A percentile compares a stretch with the other conserved stretches of the same genome.
These are phyloP conservation scores for Strongylocentrotus purpuratus DNA, from an alignment of 35 echinoderm and acorn worm genomes.

Conservation along the genomic window DNA sequence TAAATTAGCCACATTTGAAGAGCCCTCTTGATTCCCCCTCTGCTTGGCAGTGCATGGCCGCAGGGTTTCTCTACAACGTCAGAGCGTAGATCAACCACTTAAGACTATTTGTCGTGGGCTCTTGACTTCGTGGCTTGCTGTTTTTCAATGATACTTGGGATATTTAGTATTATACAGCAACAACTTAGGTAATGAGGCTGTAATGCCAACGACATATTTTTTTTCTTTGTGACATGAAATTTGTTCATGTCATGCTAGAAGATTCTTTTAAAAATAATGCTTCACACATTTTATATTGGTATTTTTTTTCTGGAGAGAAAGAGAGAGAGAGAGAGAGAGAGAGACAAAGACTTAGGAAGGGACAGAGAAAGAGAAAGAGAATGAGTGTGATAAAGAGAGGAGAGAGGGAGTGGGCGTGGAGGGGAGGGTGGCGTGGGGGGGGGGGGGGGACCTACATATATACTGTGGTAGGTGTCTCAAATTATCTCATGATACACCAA, in stretches of 20 bases:
- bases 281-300: neutral
- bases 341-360: too few species aligned
- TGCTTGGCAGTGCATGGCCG: neutral
- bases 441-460: too few species aligned
- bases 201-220: neutral
- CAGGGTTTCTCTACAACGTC: neutral
- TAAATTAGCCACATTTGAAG: slow-evolving; percentile 29
- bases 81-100: slow-evolving; percentile 29
- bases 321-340: neutral
- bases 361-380: too few species aligned
- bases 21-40: slow-evolving; percentile 23
- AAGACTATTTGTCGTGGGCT: slow-evolving; percentile 25
- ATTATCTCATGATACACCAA: too few species aligned
- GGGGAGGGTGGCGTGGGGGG: neutral
- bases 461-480: too few species aligned
- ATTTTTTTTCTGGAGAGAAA: neutral
- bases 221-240: neutral
- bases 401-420: too few species aligned
- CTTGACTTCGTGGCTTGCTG: slow-evolving; percentile 11
- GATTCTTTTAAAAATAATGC: too few species aligned
- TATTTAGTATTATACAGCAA: slow-evolving; percentile 13
- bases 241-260: too few species aligned
- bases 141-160: slow-evolving; percentile 33
- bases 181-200: neutral
- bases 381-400: too few species aligned